These are phyloP conservation scores for Brotula barbata DNA, from an alignment of 2,797 vertebrate genomes.

Conservation along the genomic window DNA sequence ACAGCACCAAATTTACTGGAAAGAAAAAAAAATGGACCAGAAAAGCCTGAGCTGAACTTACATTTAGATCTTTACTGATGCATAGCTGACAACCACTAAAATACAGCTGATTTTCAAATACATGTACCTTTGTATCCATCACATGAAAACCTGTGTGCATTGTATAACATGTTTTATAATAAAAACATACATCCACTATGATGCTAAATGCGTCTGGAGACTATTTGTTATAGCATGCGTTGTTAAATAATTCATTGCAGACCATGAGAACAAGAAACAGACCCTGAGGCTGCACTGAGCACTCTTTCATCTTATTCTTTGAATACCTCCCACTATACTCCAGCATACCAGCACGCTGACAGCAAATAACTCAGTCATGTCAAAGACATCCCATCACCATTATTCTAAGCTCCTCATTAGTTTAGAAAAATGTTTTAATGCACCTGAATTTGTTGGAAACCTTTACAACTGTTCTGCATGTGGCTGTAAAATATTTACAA, in stretches of 20 bases:
- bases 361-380: background rate
- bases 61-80: no score
- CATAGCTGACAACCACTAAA: no score
- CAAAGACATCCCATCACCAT: background rate
- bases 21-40: no score
- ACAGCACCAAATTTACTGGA: no score
- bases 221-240: background rate
- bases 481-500: background rate
- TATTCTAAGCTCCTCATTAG: constrained; percentile 37
- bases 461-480: background rate
- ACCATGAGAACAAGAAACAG: constrained; percentile 5
- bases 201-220: background rate
- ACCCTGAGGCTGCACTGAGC: background rate
- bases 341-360: background rate
- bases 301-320: constrained; percentile 1
- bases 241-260: constrained; percentile 14
- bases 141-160: no score
- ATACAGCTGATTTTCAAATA: no score
- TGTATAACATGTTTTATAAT: background rate
- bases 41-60: no score
- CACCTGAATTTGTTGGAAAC: background rate
- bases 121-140: no score
- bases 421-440: constrained; percentile 9
- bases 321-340: constrained; percentile 4
- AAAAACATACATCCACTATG: constrained; percentile 8